These are phyloP conservation scores for Rhabdophis nuchalis DNA, from an alignment of 2,797 vertebrate genomes.

Conservation along the genomic window DNA sequence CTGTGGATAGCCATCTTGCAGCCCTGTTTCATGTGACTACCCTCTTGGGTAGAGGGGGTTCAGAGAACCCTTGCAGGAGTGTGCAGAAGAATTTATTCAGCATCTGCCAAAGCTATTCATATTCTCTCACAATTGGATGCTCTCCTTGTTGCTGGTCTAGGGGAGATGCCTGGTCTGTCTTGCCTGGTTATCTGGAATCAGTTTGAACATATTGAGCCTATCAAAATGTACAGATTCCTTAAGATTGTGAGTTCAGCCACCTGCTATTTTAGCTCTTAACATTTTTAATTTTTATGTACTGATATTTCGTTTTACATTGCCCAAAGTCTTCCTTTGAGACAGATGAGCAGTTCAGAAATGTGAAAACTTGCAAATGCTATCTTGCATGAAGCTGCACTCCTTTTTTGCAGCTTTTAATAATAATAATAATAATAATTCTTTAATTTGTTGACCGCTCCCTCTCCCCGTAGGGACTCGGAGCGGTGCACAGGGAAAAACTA, in stretches of 20 bases:
- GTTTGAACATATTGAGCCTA: neutral
- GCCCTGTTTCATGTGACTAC: neutral
- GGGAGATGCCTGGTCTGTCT: neutral
- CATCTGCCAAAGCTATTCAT: neutral
- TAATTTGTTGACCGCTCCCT: too few relatives aligned
- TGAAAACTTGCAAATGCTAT: neutral
- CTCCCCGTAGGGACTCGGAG: too few relatives aligned
- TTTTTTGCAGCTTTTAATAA: neutral
- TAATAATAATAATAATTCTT: too few relatives aligned
- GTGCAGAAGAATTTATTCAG: neutral
- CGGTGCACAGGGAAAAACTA: too few relatives aligned
- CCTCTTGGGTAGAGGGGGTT: neutral
- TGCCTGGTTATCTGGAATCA: neutral
- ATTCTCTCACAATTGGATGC: neutral
- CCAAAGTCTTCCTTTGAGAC: neutral
- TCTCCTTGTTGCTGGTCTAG: neutral
- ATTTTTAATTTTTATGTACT: neutral
- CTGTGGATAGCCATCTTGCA: neutral
- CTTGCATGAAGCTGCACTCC: neutral
- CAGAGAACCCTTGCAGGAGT: neutral
- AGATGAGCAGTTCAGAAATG: neutral
- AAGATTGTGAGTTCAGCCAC: neutral
- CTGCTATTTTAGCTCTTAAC: neutral
- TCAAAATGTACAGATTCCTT: neutral
- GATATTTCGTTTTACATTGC: neutral